Conservation (phyloP, 2,888 invertebrate species). For the Poecilus cupreus region DNA sequence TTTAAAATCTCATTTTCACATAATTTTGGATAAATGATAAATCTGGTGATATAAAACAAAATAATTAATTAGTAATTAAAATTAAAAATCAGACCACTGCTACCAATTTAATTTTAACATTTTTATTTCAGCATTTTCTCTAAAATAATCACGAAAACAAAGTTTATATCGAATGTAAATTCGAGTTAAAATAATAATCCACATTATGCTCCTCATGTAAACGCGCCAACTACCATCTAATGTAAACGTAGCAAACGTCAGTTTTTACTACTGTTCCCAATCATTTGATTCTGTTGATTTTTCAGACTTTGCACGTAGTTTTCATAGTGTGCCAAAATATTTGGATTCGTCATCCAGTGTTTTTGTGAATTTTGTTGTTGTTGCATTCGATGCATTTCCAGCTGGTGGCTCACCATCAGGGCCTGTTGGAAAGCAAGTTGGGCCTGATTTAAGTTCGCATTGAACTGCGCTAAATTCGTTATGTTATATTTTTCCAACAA, state of each 20-base stretch:
- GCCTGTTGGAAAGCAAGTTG: conserved; percentile 62
- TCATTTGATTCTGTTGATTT: conserved; percentile 47
- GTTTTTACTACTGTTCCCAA: conserved; percentile 43
- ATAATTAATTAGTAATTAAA: too few species aligned
- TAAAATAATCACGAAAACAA: too few species aligned
- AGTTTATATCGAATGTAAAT: too few species aligned
- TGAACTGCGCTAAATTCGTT: conserved; percentile 71
- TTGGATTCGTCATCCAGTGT: conserved; percentile 69
- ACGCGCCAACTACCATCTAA: conserved; percentile 11
- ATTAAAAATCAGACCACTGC: too few species aligned
- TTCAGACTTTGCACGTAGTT: conserved; percentile 70
- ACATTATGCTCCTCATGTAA: background rate
- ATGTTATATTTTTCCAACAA: conserved; percentile 71
- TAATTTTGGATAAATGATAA: too few species aligned
- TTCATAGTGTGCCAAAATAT: conserved; percentile 70
- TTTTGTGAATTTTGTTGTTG: conserved; percentile 64
- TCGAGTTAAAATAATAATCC: too few species aligned
- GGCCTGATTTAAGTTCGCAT: conserved; percentile 68
- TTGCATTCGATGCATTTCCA: conserved; percentile 68
- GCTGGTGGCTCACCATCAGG: conserved; percentile 69
- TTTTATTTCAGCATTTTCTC: too few species aligned
- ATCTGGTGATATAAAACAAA: too few species aligned
- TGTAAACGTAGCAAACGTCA: conserved; percentile 38
- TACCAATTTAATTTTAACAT: too few species aligned
- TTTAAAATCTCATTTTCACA: too few species aligned